Evolutionary conservation across 2,113 vertebrate genomes (phyloP), one percentile per base, ranked within the genome.

Genomic region (Tetrao urogallus): DNA sequence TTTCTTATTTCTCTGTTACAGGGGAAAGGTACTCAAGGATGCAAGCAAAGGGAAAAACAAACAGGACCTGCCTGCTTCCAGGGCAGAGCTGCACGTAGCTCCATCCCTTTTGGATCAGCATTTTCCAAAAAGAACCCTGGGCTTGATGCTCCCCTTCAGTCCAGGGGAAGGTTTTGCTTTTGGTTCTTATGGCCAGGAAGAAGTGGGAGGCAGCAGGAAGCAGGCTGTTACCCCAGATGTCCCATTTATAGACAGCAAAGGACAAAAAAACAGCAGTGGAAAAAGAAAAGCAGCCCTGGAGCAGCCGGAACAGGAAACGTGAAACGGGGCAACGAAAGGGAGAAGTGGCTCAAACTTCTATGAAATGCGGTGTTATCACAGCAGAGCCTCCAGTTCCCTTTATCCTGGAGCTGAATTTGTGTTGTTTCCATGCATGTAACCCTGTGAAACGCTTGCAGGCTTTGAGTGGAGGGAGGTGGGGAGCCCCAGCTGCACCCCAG

Each of bases 191-290:
- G 87, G 0, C 36, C 60, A 84, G 19, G 69, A 91, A 96, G 82
- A 71, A 95, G 88, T 87, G 71, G 91, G 96, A 92, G 97, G 88
- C 66, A 56, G 94, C 96, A 98, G 97, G 96, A 98, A 97, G 95
- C 89, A 72, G 94, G 91, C 93, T 93, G 94, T 94, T 95, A 69
- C 70, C 72, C 86, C 91, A 67, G 78, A 85, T 90, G 30, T 30
- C 58, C 60, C 50, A 11, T 43, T 71, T 73, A 20, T 9, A 28
- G 7, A 11, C 40, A 48, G 61, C 32, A 24, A 81, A 73, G 78
- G 77, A 87, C 60, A 82, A 89, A 88, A 88, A 56, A 88, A 56
- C 2, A 0, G 48, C 52, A 1, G 1, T 2, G 38, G 66, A 48
- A 67, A 45, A 45, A 90, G 92, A 94, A 88, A 88, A 47, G 83